These are phyloP conservation scores for Manis pentadactyla DNA, from an alignment of 2,797 vertebrate species.

Conservation along the genomic window DNA sequence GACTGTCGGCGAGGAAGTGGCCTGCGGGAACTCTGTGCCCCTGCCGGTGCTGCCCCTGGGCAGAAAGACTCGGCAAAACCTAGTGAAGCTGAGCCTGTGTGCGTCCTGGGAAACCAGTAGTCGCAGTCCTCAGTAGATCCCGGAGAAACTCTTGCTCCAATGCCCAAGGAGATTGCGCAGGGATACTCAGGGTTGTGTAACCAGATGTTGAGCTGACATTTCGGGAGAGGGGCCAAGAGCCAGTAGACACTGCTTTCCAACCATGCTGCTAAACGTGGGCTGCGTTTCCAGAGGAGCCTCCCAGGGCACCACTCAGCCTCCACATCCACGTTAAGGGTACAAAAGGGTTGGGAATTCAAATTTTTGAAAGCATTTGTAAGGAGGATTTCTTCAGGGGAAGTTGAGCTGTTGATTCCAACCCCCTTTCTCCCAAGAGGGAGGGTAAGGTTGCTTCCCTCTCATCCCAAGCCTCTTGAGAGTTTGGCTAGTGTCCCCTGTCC, in stretches of 20 bases:
- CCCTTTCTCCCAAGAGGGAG: neutral
- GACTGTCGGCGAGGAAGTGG: too few relatives aligned
- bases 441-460: neutral
- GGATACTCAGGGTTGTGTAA: too few relatives aligned
- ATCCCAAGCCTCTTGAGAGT: neutral
- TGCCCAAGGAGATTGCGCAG: neutral
- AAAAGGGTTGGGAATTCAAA: neutral
- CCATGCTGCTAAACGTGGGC: neutral
- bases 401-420: neutral
- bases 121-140: too few relatives aligned
- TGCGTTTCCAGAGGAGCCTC: neutral
- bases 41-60: too few relatives aligned
- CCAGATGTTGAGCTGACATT: neutral
- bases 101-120: neutral
- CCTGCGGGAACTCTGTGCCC: too few relatives aligned
- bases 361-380: neutral
- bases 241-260: neutral
- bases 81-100: too few relatives aligned
- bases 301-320: too few relatives aligned
- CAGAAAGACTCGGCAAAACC: neutral
- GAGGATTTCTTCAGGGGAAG: neutral
- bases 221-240: neutral
- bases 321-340: neutral
- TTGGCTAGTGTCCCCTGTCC: neutral
- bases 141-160: neutral